phyloP scores from a whole-genome alignment of 2,113 vertebrate species.

The Antechinus flavipes region DNA sequence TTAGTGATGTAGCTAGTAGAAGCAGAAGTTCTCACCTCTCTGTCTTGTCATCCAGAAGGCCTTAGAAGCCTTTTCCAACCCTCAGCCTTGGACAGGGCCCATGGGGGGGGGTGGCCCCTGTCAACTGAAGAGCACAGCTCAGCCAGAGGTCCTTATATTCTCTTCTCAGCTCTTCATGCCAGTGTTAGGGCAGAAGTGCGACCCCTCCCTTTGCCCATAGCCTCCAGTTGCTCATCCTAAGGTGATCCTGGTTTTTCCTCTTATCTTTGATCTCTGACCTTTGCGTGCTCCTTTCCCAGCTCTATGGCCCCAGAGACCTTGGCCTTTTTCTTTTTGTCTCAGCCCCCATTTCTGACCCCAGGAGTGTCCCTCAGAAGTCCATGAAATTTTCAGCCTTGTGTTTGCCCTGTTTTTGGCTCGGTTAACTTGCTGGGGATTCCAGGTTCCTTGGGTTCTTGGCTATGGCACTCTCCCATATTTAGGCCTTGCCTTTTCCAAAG shows the following conservation, averaged over 20 bases:
- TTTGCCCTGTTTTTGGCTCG: not conserved
- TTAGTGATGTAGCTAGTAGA: not conserved
- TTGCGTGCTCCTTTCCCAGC: not conserved
- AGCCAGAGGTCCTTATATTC: not conserved
- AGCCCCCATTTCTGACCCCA: not conserved
- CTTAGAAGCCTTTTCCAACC: not conserved
- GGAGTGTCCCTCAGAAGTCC: not conserved
- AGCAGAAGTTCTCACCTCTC: not conserved
- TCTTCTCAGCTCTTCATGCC: not conserved
- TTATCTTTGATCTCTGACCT: not conserved
- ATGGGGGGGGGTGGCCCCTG: not conserved
- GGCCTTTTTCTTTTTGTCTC: not conserved
- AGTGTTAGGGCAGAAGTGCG: not conserved
- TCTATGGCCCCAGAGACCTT: not conserved
- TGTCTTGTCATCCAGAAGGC: not conserved
- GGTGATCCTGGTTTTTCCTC: not conserved
- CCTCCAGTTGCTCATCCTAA: not conserved
- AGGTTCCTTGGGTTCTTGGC: not conserved
- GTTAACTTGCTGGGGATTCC: not conserved
- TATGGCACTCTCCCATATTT: not conserved
- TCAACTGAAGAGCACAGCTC: not conserved
- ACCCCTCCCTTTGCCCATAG: not conserved
- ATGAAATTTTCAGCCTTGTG: not conserved
- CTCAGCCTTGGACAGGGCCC: not conserved
- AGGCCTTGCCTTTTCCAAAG: not conserved